Base-by-base conservation (phyloP, 1,140 invertebrate species). In the Drosophila paulistorum region DNA sequence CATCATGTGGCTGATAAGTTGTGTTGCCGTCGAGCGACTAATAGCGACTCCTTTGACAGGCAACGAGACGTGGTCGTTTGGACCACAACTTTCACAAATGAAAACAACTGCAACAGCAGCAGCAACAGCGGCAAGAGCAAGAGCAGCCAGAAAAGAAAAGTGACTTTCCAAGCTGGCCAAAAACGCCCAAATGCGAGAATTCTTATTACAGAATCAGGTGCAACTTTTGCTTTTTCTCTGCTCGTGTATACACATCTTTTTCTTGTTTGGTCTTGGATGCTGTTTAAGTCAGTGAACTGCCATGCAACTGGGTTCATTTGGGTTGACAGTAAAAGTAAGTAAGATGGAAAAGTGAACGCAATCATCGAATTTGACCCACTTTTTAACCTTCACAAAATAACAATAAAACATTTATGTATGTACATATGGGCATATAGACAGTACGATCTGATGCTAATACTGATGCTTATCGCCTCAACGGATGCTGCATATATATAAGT, bases 171-270 rank as follows among this genome's bases (percentile, higher is more conserved):
- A 61, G 37, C 4, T 57, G 65, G 23, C 73, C 62, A 59, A 35
- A 30, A 37, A 37, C 20, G 48, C 11, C 42, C 59, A 63, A 39
- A 58, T 37, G 41, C 62, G 57, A 77, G 76, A 59, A 80, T 86
- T 86, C 83, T 86, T 86, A 86, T 86, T 86, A 86, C 83, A 86
- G 83, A 86, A 87, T 86, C 84, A 87, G 79, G 84, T 83, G 83
- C 83, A 79, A 76, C 79, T 79, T 79, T 79, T 79, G 77, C 83
- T 82, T 81, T 86, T 85, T 63, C 64, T 61, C 59, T 64, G 62
- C 42, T 73, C 76, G 51, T 62, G 13, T 35, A 39, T 13, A 13
- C 11, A 39, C 11, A 13, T 17, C 11, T 10, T 11, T 10, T 37
- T 9, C 0, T 11, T 10, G 10, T 33, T 23, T 35, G 14, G 37